A percentile compares a stretch with the other conserved stretches of the same genome.
Evolutionary conservation across 2,888 invertebrate species (phyloP).

Genomic region (Synanthedon andrenaeformis): DNA sequence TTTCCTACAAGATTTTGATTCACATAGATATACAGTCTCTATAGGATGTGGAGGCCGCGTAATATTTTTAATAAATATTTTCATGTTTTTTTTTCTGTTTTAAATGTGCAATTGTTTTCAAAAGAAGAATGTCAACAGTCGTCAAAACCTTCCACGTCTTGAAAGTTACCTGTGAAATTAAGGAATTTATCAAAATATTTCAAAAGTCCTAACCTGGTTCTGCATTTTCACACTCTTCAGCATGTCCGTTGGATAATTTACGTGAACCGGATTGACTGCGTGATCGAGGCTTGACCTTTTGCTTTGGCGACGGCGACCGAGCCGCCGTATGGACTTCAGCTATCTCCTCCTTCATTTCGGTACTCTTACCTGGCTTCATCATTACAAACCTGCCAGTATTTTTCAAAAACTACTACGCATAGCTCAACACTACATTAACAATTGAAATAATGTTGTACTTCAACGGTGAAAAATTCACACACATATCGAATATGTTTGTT

Average conservation of each 20-base stretch:
- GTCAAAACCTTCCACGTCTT: too few species aligned
- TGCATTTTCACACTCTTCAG: conserved; percentile 14
- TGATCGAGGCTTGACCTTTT: conserved; percentile 32
- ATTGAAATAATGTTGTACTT: neutral
- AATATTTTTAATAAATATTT: too few species aligned
- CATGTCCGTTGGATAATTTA: conserved; percentile 54
- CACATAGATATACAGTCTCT: too few species aligned
- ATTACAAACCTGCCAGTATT: conserved; percentile 3
- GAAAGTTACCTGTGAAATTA: too few species aligned
- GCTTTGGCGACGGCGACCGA: conserved; percentile 56
- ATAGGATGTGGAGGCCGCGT: too few species aligned
- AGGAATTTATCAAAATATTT: too few species aligned
- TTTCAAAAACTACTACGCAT: neutral
- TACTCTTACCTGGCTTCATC: conserved; percentile 58
- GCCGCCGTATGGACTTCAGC: conserved; percentile 54
- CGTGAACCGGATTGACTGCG: conserved; percentile 46
- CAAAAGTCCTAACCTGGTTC: conserved; percentile 9
- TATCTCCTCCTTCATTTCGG: conserved; percentile 49
- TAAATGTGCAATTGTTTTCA: too few species aligned
- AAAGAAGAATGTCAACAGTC: too few species aligned
- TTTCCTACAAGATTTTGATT: too few species aligned
- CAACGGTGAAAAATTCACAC: neutral
- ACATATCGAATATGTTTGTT: neutral
- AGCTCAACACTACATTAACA: neutral
- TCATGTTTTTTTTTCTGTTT: too few species aligned